Evolutionary conservation across 2,888 invertebrate genomes (phyloP).

Genomic region (Himalopsyche kuldschensis): DNA sequence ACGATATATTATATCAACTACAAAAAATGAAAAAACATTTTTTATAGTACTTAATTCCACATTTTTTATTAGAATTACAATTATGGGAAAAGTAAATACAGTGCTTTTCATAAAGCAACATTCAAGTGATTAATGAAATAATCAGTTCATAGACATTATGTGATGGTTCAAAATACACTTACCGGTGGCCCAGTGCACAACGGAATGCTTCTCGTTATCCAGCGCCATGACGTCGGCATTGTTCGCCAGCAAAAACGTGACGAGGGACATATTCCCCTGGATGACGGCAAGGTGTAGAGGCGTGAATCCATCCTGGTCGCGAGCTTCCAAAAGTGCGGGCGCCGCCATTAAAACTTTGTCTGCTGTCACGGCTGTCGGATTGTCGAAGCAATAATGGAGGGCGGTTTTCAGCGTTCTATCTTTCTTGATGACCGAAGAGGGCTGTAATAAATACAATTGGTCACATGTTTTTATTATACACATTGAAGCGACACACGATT

Average conservation of each 20-base stretch:
- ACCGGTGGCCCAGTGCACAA: constrained; percentile 99
- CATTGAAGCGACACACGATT: too few species aligned
- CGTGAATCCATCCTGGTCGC: constrained; percentile 93
- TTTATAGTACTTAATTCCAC: too few species aligned
- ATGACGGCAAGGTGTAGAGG: constrained; percentile 94
- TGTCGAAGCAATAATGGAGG: constrained; percentile 85
- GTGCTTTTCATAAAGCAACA: too few species aligned
- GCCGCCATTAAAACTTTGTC: constrained; percentile 84
- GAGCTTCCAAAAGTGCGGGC: constrained; percentile 79
- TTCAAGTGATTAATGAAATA: too few species aligned
- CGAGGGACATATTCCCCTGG: constrained; percentile 84
- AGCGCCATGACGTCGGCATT: constrained; percentile 88
- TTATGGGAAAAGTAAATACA: too few species aligned
- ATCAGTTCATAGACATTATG: too few species aligned
- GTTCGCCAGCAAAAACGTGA: constrained; percentile 82
- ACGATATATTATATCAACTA: too few species aligned
- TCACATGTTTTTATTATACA: too few species aligned
- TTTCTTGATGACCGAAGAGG: constrained; percentile 66
- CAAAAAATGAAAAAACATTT: too few species aligned
- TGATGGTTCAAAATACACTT: not conserved
- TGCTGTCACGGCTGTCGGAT: constrained; percentile 61
- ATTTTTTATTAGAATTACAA: too few species aligned
- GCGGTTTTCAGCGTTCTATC: constrained; percentile 85
- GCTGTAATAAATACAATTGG: constrained; percentile 47
- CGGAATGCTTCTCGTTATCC: constrained; percentile 93